Conservation (phyloP, 1,140 invertebrate genomes). For the Gyrodactylus bullatarudis region DNA sequence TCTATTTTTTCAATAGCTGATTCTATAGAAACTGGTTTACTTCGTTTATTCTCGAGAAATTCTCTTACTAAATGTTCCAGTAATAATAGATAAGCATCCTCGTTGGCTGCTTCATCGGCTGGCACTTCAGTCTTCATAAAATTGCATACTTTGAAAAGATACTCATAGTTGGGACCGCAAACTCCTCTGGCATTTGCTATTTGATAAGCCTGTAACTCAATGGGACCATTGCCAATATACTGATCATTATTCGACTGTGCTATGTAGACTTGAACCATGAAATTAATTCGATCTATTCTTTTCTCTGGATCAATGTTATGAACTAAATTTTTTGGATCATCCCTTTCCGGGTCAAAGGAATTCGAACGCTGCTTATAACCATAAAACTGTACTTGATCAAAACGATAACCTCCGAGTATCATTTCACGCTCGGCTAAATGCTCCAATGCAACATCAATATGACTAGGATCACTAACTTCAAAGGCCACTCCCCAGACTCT, state of each 20-base stretch:
- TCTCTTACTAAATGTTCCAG: background rate
- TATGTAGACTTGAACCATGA: slow-evolving; percentile 44
- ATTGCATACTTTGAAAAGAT: slow-evolving; percentile 43
- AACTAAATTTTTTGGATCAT: slow-evolving; percentile 13
- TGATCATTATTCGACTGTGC: slow-evolving; percentile 35
- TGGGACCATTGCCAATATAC: slow-evolving; percentile 24
- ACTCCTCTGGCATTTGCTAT: slow-evolving; percentile 35
- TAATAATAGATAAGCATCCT: background rate
- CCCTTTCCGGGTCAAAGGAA: background rate
- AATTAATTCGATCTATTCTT: slow-evolving; percentile 17
- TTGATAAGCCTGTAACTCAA: slow-evolving; percentile 29
- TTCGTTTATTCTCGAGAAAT: too few species aligned
- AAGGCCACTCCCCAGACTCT: slow-evolving; percentile 63
- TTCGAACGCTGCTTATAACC: slow-evolving; percentile 12
- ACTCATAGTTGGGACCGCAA: slow-evolving; percentile 52
- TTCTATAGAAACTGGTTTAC: too few species aligned
- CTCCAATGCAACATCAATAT: slow-evolving; percentile 33
- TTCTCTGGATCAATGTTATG: slow-evolving; percentile 9
- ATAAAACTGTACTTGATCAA: slow-evolving; percentile 9
- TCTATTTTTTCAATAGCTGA: too few species aligned
- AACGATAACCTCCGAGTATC: slow-evolving; percentile 16
- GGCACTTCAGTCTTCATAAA: slow-evolving; percentile 34
- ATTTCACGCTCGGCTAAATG: slow-evolving; percentile 60
- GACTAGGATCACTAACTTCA: slow-evolving; percentile 30
- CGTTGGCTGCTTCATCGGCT: background rate